Conservation (phyloP, 1,140 invertebrate species). For the Drosophila guanche region DNA sequence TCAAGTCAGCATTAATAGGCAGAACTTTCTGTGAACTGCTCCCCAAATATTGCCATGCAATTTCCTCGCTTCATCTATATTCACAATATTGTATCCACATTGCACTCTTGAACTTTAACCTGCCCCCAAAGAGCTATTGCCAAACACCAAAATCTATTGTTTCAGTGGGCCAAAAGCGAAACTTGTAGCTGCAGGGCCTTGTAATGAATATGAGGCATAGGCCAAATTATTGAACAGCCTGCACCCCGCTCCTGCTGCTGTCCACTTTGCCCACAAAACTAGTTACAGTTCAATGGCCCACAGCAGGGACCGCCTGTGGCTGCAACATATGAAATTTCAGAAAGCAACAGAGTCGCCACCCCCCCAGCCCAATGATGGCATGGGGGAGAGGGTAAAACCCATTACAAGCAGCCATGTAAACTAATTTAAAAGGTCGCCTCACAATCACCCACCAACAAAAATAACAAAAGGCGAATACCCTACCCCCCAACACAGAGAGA, state of each 20-base stretch:
- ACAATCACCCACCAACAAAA: slow-evolving; percentile 66
- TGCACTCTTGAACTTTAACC: too few relatives aligned
- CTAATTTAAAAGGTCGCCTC: slow-evolving; percentile 81
- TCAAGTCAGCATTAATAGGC: too few relatives aligned
- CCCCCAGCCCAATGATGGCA: slow-evolving; percentile 8
- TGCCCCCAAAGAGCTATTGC: too few relatives aligned
- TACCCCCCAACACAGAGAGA: too few relatives aligned
- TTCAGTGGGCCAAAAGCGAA: not conserved
- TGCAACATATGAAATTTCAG: slow-evolving; percentile 70
- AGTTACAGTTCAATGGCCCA: slow-evolving; percentile 54
- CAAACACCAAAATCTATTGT: not conserved
- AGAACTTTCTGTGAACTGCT: too few relatives aligned
- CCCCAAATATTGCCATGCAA: too few relatives aligned
- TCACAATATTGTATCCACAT: too few relatives aligned
- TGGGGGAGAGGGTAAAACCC: slow-evolving; percentile 41
- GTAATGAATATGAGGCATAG: slow-evolving; percentile 19
- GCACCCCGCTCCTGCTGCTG: slow-evolving; percentile 2
- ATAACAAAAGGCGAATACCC: slow-evolving; percentile 53
- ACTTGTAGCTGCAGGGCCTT: slow-evolving; percentile 7
- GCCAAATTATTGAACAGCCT: slow-evolving; percentile 20
- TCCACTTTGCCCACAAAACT: slow-evolving; percentile 57
- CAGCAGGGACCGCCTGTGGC: slow-evolving; percentile 57
- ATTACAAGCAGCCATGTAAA: slow-evolving; percentile 81
- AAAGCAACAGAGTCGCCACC: slow-evolving; percentile 32
- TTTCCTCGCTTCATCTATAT: too few relatives aligned